Conservation (phyloP, 2,113 vertebrate genomes). For the Pituophis catenifer region DNA sequence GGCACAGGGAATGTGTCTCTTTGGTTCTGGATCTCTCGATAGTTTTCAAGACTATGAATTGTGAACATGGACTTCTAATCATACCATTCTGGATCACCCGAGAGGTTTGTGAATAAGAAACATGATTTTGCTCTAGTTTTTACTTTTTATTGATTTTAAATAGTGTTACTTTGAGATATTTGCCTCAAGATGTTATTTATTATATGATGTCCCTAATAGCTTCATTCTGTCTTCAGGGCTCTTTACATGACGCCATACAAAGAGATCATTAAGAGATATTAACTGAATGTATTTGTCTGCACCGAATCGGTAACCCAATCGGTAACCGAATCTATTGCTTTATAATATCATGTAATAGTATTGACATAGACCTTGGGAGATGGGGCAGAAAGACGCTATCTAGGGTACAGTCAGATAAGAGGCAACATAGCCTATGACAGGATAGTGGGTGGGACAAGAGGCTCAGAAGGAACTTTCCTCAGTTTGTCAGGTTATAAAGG, state of each 20-base stretch:
- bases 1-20: neutral
- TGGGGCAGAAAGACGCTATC: neutral
- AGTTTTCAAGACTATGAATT: neutral
- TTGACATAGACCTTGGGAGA: neutral
- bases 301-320: too few species aligned
- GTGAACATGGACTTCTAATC: neutral
- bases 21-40: neutral
- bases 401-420: neutral
- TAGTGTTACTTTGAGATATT: neutral
- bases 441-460: neutral
- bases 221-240: neutral
- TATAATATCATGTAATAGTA: neutral
- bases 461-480: neutral
- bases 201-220: neutral
- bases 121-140: neutral
- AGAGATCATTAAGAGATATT: neutral
- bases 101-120: neutral
- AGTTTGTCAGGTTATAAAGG: neutral
- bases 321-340: neutral
- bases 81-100: neutral
- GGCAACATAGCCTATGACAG: neutral
- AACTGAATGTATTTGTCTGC: neutral
- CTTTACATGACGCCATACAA: neutral
- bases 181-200: neutral
- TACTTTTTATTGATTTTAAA: neutral